Evolutionary conservation across 2,113 vertebrate species (phyloP), one percentile per base, ranked within the genome.

Genomic region (Rousettus leschenaultii): DNA sequence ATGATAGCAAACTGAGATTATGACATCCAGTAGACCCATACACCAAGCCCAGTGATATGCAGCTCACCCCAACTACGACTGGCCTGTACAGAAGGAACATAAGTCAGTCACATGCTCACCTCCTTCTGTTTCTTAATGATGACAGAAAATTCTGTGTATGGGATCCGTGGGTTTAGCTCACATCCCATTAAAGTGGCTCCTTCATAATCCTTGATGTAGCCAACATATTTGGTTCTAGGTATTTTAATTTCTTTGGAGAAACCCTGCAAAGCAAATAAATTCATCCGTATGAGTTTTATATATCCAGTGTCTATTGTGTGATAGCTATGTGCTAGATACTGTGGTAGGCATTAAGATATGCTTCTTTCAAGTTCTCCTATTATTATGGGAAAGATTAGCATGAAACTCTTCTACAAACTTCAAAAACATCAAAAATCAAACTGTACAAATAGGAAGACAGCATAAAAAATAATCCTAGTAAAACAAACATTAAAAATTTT

Each of bases 201-300:
- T 98, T 99, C 99, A 90, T 99, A 99, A 97, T 99, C 99, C 96
- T 99, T 99, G 98, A 99, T 99, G 97, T 99, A 99, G 97, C 99
- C 99, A 97, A 99, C 99, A 51, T 99, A 99, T 97, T 99, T 99
- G 96, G 99, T 98, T 98, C 99, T 99, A 95, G 99, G 99, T 96
- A 99, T 99, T 98, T 99, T 99, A 97, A 99, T 99, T 97, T 99
- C 99, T 98, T 99, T 99, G 97, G 99, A 99, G 97, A 99, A 99
- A 97, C 99, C 99, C 99, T 99, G 96, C 66, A 98, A 97, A 38
- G 83, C 48, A 88, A 95, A 68, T 89, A 84, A 66, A 92, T 82
- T 77, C 80, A 78, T 85, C 92, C 38, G 88, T 6, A 66, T 4
- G 28, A n/a, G 22, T 7, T 26, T 0, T 33, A 26, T 59, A 30